Conservation (phyloP, 2,888 invertebrate genomes). For the Drosophila maculinotata region DNA sequence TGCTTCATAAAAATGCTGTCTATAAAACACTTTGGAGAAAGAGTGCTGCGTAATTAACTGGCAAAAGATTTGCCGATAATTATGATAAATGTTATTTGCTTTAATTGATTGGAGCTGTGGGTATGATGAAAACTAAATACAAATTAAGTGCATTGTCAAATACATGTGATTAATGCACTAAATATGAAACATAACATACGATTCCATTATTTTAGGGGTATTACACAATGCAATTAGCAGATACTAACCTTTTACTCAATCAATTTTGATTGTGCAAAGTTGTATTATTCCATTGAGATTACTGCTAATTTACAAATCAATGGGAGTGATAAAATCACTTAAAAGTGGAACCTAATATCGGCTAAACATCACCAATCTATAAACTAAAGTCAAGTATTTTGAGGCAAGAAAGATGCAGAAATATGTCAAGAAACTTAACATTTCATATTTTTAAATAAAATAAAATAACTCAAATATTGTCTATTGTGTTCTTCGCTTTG, state of each 20-base stretch:
- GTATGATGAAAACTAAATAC: conserved; percentile 10
- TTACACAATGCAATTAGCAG: neutral
- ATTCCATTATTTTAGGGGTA: neutral
- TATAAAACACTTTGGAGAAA: conserved; percentile 40
- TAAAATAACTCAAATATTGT: neutral
- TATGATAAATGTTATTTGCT: conserved; percentile 58
- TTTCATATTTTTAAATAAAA: too few species aligned
- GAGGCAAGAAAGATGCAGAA: too few species aligned
- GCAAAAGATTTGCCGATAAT: conserved; percentile 51
- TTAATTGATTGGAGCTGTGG: conserved; percentile 47
- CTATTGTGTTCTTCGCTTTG: neutral
- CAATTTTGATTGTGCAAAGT: conserved; percentile 1
- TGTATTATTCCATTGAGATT: too few species aligned
- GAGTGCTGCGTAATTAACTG: conserved; percentile 24
- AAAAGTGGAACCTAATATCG: too few species aligned
- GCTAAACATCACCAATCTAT: too few species aligned
- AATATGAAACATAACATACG: neutral
- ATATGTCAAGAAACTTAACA: too few species aligned
- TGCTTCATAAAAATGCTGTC: conserved; percentile 50
- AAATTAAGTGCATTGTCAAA: conserved; percentile 1
- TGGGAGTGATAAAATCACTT: too few species aligned
- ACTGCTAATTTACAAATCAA: too few species aligned
- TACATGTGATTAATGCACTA: neutral
- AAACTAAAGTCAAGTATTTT: too few species aligned
- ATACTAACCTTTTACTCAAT: conserved; percentile 6